Percentiles rank a stretch among this genome's conserved stretches.
Conservation (phyloP, 64 coral and sea anemone genomes). For the Montipora cactus region DNA sequence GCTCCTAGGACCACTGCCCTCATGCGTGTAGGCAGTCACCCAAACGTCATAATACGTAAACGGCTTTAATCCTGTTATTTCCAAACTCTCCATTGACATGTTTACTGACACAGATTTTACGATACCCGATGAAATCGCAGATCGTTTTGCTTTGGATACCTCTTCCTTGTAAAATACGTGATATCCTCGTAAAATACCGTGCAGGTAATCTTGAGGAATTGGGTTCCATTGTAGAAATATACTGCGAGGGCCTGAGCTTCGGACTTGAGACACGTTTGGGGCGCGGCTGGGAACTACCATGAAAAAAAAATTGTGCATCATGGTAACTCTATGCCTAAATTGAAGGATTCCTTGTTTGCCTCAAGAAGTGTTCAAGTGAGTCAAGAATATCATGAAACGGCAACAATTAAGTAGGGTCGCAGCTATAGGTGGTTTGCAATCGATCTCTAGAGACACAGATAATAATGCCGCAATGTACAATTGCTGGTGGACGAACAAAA, state of each 20-base stretch:
- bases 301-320: not conserved
- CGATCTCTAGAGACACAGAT: too few species aligned
- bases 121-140: not conserved
- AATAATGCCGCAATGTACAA: too few species aligned
- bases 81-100: slow-evolving; percentile 5
- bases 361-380: too few species aligned
- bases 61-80: slow-evolving; percentile 41
- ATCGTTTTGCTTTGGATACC: slow-evolving; percentile 1
- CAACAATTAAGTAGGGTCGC: too few species aligned
- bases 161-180: slow-evolving; percentile 49
- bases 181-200: slow-evolving; percentile 56
- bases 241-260: slow-evolving; percentile 56
- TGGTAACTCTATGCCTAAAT: too few species aligned
- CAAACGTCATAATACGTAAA: slow-evolving; percentile 37
- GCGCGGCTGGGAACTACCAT: slow-evolving; percentile 48
- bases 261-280: slow-evolving; percentile 1
- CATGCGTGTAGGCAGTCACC: slow-evolving; percentile 56
- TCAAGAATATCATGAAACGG: too few species aligned
- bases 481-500: too few species aligned
- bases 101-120: slow-evolving; percentile 25
- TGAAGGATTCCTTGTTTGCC: not conserved
- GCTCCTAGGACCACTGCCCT: slow-evolving; percentile 47
- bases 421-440: too few species aligned
- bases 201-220: slow-evolving; percentile 36
- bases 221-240: slow-evolving; percentile 65